Evolutionary conservation across 2,113 vertebrate species (phyloP), one percentile per base, ranked within the genome.

Genomic region (Limanda limanda): DNA sequence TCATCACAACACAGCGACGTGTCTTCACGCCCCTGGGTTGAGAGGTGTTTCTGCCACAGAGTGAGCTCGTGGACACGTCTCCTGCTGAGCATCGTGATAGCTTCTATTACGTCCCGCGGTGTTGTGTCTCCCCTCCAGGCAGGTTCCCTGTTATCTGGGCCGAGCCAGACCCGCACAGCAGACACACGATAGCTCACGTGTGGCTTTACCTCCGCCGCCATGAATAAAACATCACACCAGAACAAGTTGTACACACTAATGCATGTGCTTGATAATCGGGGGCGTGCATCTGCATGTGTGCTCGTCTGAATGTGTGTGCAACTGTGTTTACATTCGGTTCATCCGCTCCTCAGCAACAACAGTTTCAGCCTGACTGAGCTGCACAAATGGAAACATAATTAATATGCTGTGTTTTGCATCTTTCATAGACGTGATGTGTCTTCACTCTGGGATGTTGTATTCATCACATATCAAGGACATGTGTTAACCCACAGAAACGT

Each of bases 141-240:
- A 82, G 82, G 78, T 78, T 88, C 81, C 74, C 81, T 66, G 88
- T 93, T 94, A 94, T 94, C 93, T 88, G 83, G 85, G 89, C 90
- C 87, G 58, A 76, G 84, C 79, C 91, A 91, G 87, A 86, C 63
- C 83, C 35, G 76, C 86, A 66, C 89, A 64, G 87, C 86, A 89
- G 91, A 83, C 86, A 81, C 89, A 81, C 82, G 83, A 91, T 88
- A 84, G 86, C 89, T 89, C 65, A 60, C 87, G 84, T 89, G 90
- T 86, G 85, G 82, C 81, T 85, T 78, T 83, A 81, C 82, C 65
- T 65, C 35, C 35, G 35, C 35, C 9, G 10, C 73, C 80, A 24
- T 93, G 90, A 93, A 93, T 94, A 90, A 94, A 93, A 92, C 91
- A 94, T 94, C 52, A 31, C 25, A 10, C 57, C 4, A 42, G 68